Percentiles rank a stretch among this genome's conserved stretches.
These are phyloP conservation scores for Phylloscopus trochilus DNA, from an alignment of 2,113 vertebrate genomes.

Conservation along the genomic window DNA sequence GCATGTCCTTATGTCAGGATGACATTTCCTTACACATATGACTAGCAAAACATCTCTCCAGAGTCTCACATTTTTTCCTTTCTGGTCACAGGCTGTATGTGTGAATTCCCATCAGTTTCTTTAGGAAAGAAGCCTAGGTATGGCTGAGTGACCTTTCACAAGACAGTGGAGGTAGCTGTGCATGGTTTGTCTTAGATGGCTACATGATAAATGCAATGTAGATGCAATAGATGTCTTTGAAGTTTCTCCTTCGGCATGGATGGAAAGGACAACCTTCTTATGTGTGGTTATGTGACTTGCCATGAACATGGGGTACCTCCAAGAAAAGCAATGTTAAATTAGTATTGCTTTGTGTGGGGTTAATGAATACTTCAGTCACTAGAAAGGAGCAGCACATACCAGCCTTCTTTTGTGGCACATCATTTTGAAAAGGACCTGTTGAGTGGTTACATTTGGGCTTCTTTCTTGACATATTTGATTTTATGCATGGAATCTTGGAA, in stretches of 20 bases:
- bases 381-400: neutral
- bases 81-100: neutral
- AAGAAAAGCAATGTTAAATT: neutral
- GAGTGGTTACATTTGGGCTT: neutral
- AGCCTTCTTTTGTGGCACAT: neutral
- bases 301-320: neutral
- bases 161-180: neutral
- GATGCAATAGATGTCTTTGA: neutral
- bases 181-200: neutral
- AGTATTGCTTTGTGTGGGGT: neutral
- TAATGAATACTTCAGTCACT: neutral
- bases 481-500: neutral
- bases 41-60: neutral
- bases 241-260: neutral
- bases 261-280: neutral
- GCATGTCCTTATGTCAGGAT: neutral
- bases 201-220: neutral
- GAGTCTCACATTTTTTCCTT: neutral
- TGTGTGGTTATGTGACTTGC: neutral
- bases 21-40: neutral
- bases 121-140: neutral
- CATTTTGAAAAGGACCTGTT: neutral
- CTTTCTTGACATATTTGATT: neutral
- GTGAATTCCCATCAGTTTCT: neutral
- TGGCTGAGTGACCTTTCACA: neutral